These are phyloP conservation scores for Henricia sp. DNA, from an alignment of 53 echinoderm and acorn worm genomes.

Conservation along the genomic window DNA sequence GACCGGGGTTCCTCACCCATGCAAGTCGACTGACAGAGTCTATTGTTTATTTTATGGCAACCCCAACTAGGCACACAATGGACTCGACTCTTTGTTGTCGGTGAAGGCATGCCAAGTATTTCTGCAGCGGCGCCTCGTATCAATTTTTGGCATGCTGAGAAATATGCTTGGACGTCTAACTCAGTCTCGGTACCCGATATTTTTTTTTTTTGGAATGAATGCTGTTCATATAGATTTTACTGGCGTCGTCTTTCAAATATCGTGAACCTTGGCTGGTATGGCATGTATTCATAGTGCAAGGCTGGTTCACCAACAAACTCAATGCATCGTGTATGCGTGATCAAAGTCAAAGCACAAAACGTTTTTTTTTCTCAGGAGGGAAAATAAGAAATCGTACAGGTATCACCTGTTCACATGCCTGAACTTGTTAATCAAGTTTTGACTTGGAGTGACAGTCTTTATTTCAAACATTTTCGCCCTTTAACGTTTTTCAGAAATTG, in stretches of 20 bases:
- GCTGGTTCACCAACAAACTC: no score
- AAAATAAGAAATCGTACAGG: no score
- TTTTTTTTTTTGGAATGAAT: conserved; percentile 31
- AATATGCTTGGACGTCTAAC: neutral
- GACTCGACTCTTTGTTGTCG: conserved; percentile 21
- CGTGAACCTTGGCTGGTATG: conserved; percentile 29
- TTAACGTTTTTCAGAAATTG: no score
- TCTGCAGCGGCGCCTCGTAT: conserved; percentile 24
- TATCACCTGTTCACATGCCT: no score
- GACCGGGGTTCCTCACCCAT: neutral
- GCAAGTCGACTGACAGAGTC: neutral
- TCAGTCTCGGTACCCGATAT: neutral
- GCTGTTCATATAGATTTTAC: neutral
- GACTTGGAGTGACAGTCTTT: no score
- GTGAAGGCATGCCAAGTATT: conserved; percentile 1
- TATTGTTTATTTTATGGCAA: conserved; percentile 24
- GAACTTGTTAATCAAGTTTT: no score
- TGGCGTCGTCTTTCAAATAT: neutral
- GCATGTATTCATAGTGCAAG: no score
- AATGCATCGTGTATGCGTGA: no score
- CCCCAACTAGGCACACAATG: neutral
- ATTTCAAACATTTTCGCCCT: no score
- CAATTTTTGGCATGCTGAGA: neutral
- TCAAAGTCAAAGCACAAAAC: no score
- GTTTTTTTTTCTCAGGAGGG: no score